Base-by-base conservation (phyloP, 2,797 vertebrate genomes). In the Poecilia picta region DNA sequence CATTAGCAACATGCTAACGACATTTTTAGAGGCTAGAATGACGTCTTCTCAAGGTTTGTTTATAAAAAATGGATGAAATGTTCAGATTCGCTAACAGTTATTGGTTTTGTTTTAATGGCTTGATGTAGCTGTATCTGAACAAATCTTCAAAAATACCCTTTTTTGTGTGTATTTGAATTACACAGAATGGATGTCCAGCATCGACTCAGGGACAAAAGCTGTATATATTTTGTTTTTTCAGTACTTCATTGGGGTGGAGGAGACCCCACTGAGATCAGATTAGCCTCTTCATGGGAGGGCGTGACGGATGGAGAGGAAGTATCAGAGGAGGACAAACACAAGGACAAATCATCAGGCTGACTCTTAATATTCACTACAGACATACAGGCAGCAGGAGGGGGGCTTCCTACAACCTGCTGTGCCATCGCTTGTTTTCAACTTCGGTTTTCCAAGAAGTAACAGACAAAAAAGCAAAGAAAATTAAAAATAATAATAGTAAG, bases 311-410 rank as follows among this genome's bases (percentile, higher is more conserved):
- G 86, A 89, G 88, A 93, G 89, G 92, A 93, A 94, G 93, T 89
- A 89, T 89, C 88, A 94, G 91, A 89, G 86, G 75, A 91, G 90
- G 90, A 89, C 93, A 92, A 94, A 94, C 91, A 90, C 89, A 89
- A 91, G 91, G 92, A 91, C 92, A 89, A 92, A 90, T 93, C 86
- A 87, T 74, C 62, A n/a, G 46, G 49, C 79, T 73, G 64, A 83
- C 85, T 74, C 92, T 94, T 89, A 88, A 92, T 91, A 93, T 94
- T 90, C 92, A 92, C 12, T 87, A 53, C 85, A 89, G 90, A 89
- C 86, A 68, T 68, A 78, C 83, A 76, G 92, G 81, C 87, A 79
- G 89, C 88, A 89, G 91, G 86, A 89, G 83, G 80, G 83, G 78
- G 76, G 59, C 25, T 18, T 33, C 62, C 8, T 11, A 31, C 12